Base-by-base conservation (phyloP, 2,888 invertebrate species). In the Toxonevra muliebris region DNA sequence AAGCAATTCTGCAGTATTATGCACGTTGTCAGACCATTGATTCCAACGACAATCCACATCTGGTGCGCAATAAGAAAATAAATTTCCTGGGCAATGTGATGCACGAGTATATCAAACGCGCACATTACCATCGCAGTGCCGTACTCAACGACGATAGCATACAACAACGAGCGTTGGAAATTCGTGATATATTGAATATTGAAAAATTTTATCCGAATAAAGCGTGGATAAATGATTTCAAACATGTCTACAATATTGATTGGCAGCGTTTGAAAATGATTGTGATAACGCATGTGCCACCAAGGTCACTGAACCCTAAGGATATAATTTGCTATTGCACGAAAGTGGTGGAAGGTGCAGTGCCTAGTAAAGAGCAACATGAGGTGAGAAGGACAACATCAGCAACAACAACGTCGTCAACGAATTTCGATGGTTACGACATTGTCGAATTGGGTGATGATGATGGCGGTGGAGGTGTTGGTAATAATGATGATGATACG, bases 211-310 rank as follows among this genome's bases (percentile, higher is more conserved):
- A 73, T 64, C 76, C 76, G 15, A 76, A 76, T 64, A 70, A 70
- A 15, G 71, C 72, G 17, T 76, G 76, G 76, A 69, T 76, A 17
- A 59, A 63, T n/a, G 74, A 75, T 65, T 76, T 76, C 48, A 76
- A 75, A 54, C 69, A 71, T 1, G 73, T 73, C 10, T 75, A 74
- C 61, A 75, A 76, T 64, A 70, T 76, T 1, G 65, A 76, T 58
- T 70, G 72, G 61, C 64, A 69, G 9, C 65, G 67, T 53, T 66
- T 76, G 69, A 66, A 68, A 45, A 53, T 57, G 15, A 65, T 74
- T 15, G 68, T 75, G 41, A 70, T 74, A 45, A 66, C 71, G 13
- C 45, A 72, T 42, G 65, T 65, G 53, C 76, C 76, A 10, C 71
- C 70, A 48, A 66, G 59, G 12, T 75, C 76, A 9, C 43, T 76